Percentiles rank a stretch among this genome's conserved stretches.
phyloP scores from a whole-genome alignment of 2,888 invertebrate species.

The Coenonympha glycerion region DNA sequence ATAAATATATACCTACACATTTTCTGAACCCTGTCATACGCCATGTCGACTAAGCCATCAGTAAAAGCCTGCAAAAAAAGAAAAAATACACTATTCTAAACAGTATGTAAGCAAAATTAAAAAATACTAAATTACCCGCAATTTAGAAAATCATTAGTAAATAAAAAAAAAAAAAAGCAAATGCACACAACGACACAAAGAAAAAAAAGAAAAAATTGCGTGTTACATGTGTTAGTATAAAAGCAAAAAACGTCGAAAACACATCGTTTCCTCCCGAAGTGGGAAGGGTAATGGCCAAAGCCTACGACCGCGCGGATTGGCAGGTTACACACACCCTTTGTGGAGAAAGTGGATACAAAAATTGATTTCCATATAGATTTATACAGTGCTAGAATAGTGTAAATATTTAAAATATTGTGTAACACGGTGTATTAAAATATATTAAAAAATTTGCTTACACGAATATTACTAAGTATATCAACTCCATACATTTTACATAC shows the following conservation, averaged over 20 bases:
- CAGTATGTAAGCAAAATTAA: slow-evolving; percentile 14
- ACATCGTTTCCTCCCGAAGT: no score
- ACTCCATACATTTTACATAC: no score
- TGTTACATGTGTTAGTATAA: background rate
- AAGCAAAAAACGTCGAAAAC: background rate
- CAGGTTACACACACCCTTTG: no score
- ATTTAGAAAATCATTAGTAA: background rate
- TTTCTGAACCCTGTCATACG: background rate
- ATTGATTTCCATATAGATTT: no score
- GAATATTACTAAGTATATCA: no score
- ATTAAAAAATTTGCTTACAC: no score
- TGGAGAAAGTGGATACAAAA: no score
- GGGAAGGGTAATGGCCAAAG: no score
- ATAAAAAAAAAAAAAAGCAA: background rate
- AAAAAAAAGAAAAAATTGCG: background rate
- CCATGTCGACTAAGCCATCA: slow-evolving; percentile 33
- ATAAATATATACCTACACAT: slow-evolving; percentile 35
- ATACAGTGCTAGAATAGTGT: no score
- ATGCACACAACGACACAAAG: background rate
- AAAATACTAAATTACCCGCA: background rate
- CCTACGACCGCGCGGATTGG: no score
- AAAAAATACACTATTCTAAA: slow-evolving; percentile 30
- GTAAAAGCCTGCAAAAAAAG: slow-evolving; percentile 55
- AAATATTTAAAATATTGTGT: no score
- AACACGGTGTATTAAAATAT: no score